Percentiles rank a stretch among this genome's conserved stretches.
These are phyloP conservation scores for Peromyscus melanophrys DNA, from an alignment of 2,797 vertebrate genomes.

Conservation along the genomic window DNA sequence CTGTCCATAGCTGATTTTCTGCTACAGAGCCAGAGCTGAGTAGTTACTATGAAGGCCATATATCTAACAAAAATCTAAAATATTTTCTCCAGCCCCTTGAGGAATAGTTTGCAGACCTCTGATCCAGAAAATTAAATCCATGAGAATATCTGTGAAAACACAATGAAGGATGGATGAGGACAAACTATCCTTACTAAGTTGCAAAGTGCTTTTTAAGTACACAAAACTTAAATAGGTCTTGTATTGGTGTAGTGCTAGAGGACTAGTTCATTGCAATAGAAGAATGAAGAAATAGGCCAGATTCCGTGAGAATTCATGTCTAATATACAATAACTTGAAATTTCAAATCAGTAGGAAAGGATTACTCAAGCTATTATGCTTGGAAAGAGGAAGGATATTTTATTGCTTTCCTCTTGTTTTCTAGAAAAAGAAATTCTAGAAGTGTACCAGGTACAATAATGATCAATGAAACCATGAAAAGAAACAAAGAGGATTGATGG, in stretches of 20 bases:
- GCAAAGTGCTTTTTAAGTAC: constrained; percentile 48
- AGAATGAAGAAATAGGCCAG: neutral
- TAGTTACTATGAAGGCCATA: neutral
- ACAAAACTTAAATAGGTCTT: neutral
- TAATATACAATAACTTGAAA: constrained; percentile 1
- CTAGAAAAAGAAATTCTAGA: constrained; percentile 23
- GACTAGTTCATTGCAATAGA: constrained; percentile 2
- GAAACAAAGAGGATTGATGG: neutral
- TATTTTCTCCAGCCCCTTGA: constrained; percentile 2
- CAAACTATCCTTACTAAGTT: constrained; percentile 47
- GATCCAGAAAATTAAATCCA: constrained; percentile 57
- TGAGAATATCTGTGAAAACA: constrained; percentile 39
- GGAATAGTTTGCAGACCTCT: constrained; percentile 4
- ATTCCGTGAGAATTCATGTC: neutral
- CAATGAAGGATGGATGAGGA: neutral
- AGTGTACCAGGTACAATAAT: constrained; percentile 15
- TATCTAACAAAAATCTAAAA: neutral
- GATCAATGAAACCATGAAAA: neutral
- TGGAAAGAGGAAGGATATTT: constrained; percentile 26
- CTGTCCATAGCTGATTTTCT: neutral
- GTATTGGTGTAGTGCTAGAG: neutral
- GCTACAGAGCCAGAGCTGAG: constrained; percentile 8
- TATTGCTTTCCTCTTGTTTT: neutral
- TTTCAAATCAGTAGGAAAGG: constrained; percentile 26
- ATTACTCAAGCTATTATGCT: neutral